Percentiles rank a stretch among this genome's conserved stretches.
These are phyloP conservation scores for Melanerpes aurifrons DNA, from an alignment of 2,113 vertebrate species.

Conservation along the genomic window DNA sequence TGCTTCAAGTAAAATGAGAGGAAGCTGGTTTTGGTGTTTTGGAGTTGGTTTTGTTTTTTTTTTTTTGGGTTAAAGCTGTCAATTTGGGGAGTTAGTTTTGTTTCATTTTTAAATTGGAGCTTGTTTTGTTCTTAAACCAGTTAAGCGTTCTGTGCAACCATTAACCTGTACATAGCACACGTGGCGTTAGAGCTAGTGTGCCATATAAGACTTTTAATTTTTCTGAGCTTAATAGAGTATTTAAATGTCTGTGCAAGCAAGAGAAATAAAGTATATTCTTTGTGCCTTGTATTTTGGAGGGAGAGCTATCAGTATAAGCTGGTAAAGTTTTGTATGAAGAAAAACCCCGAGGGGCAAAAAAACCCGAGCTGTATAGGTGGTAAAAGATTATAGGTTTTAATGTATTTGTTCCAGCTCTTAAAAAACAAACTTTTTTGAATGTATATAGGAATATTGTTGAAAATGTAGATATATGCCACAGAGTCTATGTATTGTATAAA, in stretches of 20 bases:
- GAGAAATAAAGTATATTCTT: conserved; percentile 94
- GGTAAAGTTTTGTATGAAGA: conserved; percentile 84
- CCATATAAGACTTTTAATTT: conserved; percentile 80
- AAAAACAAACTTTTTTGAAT: conserved; percentile 85
- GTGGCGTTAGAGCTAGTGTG: conserved; percentile 77
- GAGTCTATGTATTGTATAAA: conserved; percentile 99
- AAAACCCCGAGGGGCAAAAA: conserved; percentile 76
- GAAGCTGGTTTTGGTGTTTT: conserved; percentile 65
- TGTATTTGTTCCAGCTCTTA: conserved; percentile 92
- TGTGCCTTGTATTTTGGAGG: conserved; percentile 94
- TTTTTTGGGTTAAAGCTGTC: conserved; percentile 65
- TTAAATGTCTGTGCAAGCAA: conserved; percentile 91
- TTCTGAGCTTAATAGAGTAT: conserved; percentile 84
- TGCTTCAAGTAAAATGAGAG: conserved; percentile 79
- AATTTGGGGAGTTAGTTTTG: not conserved
- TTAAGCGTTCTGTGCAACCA: conserved; percentile 75
- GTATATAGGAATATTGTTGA: conserved; percentile 95
- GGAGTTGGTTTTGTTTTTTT: not conserved
- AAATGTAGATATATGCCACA: conserved; percentile 99
- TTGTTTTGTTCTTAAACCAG: conserved; percentile 64
- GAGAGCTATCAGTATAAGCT: conserved; percentile 81
- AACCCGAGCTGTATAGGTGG: conserved; percentile 80
- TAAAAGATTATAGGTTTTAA: conserved; percentile 82
- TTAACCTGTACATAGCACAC: conserved; percentile 80
- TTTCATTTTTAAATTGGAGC: conserved; percentile 37